Base-by-base conservation (phyloP, 2,113 vertebrate species). In the Protobothrops flavoviridis region DNA sequence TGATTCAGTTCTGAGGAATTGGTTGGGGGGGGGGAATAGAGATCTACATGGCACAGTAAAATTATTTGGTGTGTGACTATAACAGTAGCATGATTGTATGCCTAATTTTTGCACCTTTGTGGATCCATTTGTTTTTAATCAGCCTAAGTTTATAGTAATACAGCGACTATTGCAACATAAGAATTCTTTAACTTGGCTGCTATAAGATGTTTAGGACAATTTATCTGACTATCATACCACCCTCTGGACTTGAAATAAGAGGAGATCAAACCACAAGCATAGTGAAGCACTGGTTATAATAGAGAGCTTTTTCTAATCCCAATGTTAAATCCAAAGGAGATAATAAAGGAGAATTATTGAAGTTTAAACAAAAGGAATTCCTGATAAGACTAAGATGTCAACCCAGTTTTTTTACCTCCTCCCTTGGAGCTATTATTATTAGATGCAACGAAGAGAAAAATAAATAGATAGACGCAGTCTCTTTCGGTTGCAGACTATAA, bases 311-410 rank as follows among this genome's bases (percentile, higher is more conserved):
- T 85, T 55, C 55, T 59, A 52, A 92, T 57, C 56, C 15, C 39
- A 43, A 39, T 4, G 10, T 88, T 74, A 45, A 45, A 29, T 3
- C 43, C 10, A 39, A 26, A 86, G 52, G 55, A 61, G 29, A 29
- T 59, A 33, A 85, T 81, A 89, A 57, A 87, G 26, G 48, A 43
- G 20, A 86, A 86, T 90, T 29, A 52, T 2, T 64, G 50, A 39
- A 56, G 39, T n/a, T 90, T 88, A 56, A 53, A 86, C n/a, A 59
- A 45, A 74, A 59, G 26, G 20, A 52, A 39, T 89, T 89, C 20
- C 7, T 53, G 13, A 61, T 21, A 24, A 33, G 0, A 0, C 33
- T 0, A 0, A 45, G 1, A 0, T n/a, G 45, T 0, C 7, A 1
- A 26, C 3, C 10, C 45, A 69, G 26, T 17, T 0, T 0, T 0